These are phyloP conservation scores for Nowickia ferox DNA, from an alignment of 2,888 invertebrate species.

Conservation along the genomic window DNA sequence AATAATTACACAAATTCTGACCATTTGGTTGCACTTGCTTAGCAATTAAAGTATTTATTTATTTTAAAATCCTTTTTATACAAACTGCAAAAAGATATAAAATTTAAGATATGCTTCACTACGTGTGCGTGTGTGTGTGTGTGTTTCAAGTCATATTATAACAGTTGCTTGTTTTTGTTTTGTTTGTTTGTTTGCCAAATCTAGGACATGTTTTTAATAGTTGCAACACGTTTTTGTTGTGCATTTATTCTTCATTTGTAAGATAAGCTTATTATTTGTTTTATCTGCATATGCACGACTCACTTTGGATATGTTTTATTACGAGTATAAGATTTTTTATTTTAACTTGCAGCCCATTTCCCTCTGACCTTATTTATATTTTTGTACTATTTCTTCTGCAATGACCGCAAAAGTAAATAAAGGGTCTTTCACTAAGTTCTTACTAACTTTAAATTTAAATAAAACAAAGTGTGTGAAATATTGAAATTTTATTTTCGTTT, in stretches of 20 bases:
- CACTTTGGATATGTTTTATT: slow-evolving; percentile 55
- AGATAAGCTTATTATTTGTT: slow-evolving; percentile 59
- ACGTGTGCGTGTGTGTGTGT: slow-evolving; percentile 14
- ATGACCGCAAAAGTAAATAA: slow-evolving; percentile 57
- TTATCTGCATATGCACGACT: slow-evolving; percentile 50
- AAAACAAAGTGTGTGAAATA: no score
- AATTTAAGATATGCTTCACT: slow-evolving; percentile 44
- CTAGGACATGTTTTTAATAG: slow-evolving; percentile 50
- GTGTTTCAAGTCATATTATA: slow-evolving; percentile 3
- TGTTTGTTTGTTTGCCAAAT: slow-evolving; percentile 10
- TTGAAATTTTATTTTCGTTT: no score
- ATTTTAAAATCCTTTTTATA: slow-evolving; percentile 25
- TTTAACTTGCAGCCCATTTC: slow-evolving; percentile 38
- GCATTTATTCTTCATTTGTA: slow-evolving; percentile 40
- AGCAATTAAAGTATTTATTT: slow-evolving; percentile 56
- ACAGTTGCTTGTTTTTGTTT: neutral
- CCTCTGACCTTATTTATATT: slow-evolving; percentile 50
- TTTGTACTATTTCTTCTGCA: slow-evolving; percentile 19
- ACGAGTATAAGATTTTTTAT: slow-evolving; percentile 17
- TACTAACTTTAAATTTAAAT: no score
- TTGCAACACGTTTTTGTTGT: slow-evolving; percentile 56
- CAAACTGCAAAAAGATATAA: slow-evolving; percentile 11
- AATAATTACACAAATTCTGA: neutral
- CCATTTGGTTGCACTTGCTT: slow-evolving; percentile 41
- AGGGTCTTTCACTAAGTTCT: no score